Evolutionary conservation across 2,888 invertebrate genomes (phyloP).

Genomic region (Cephonodes hylas): DNA sequence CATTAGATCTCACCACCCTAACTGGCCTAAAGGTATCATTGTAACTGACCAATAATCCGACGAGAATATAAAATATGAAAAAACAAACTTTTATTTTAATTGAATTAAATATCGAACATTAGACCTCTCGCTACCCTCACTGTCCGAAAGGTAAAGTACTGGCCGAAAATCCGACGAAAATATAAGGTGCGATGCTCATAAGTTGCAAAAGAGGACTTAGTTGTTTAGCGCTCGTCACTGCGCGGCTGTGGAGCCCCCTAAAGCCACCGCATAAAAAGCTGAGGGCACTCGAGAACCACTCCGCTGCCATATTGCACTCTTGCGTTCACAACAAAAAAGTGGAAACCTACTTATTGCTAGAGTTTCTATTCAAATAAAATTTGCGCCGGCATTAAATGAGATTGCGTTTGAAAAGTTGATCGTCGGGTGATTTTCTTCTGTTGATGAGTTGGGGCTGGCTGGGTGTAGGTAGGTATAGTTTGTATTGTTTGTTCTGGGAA

Average conservation of each 20-base stretch:
- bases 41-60: too few relatives aligned
- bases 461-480: too few relatives aligned
- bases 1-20: too few relatives aligned
- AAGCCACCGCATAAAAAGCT: constrained; percentile 47
- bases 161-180: not conserved
- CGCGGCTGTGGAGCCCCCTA: not conserved
- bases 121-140: too few relatives aligned
- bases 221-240: constrained; percentile 55
- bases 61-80: too few relatives aligned
- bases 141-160: not conserved
- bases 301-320: constrained; percentile 58
- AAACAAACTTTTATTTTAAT: too few relatives aligned
- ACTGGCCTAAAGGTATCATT: too few relatives aligned
- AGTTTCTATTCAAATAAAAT: constrained; percentile 45
- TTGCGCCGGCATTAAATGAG: constrained; percentile 20
- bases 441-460: too few relatives aligned
- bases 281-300: constrained; percentile 48
- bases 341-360: constrained; percentile 40
- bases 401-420: constrained; percentile 18
- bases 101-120: too few relatives aligned
- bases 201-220: constrained; percentile 56
- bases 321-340: constrained; percentile 44
- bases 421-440: not conserved
- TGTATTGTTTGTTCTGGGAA: too few relatives aligned
- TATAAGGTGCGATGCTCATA: constrained; percentile 33